A percentile compares a stretch with the other conserved stretches of the same genome.
Evolutionary conservation across 92 coral and sea anemone species (phyloP).

Genomic region (Bergia puertoricense): DNA sequence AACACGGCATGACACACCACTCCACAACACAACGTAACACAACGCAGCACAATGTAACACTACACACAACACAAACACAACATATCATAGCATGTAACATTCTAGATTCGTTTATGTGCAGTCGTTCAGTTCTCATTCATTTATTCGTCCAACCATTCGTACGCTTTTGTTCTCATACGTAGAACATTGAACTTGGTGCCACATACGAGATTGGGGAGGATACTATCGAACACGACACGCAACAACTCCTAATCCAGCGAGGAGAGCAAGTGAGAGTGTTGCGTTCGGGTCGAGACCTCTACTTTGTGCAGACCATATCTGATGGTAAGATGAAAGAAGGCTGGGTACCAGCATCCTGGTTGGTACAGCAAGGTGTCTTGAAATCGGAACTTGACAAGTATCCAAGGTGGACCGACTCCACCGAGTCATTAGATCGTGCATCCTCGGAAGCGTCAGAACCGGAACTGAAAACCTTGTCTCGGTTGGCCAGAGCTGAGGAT

Average conservation of each 20-base stretch:
- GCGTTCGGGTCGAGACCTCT: conserved; percentile 93
- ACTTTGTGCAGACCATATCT: conserved; percentile 82
- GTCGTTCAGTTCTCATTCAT: conserved; percentile 15
- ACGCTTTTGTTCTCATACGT: conserved; percentile 34
- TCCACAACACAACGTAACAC: background rate
- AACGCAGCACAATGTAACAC: background rate
- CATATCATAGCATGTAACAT: background rate
- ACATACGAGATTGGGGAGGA: conserved; percentile 85
- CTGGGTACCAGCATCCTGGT: conserved; percentile 91
- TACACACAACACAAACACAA: background rate
- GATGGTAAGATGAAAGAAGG: conserved; percentile 74
- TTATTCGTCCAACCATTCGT: conserved; percentile 35
- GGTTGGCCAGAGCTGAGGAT: conserved; percentile 16
- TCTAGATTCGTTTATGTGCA: background rate
- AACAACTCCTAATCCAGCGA: conserved; percentile 69
- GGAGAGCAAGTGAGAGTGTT: conserved; percentile 88
- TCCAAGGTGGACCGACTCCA: conserved; percentile 51
- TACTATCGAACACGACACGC: conserved; percentile 78
- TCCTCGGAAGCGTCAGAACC: conserved; percentile 92
- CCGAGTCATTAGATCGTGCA: conserved; percentile 60
- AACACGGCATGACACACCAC: background rate
- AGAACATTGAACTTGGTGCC: conserved; percentile 86
- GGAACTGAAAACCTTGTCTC: conserved; percentile 64
- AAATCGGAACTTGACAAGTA: conserved; percentile 43
- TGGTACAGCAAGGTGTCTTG: conserved; percentile 66